Evolutionary conservation across 2,113 vertebrate genomes (phyloP).

Genomic region (Mustela lutreola): DNA sequence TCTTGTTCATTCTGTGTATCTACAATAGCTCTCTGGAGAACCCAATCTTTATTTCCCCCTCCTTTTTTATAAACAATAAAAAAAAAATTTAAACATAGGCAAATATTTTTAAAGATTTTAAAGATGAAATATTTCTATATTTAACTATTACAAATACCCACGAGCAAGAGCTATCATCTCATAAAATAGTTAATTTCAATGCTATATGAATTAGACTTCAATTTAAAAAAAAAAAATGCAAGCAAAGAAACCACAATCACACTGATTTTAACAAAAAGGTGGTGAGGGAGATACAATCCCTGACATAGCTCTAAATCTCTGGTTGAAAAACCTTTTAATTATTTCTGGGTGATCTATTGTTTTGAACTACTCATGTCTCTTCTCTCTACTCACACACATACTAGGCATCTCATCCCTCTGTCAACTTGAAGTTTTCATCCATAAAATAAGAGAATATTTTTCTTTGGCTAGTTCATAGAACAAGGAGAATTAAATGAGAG

Average conservation of each 20-base stretch:
- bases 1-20: background rate
- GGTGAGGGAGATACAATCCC: background rate
- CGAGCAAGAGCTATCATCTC: background rate
- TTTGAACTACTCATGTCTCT: background rate
- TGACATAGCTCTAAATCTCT: background rate
- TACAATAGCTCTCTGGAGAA: background rate
- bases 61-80: background rate
- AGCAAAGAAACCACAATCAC: background rate
- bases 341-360: background rate
- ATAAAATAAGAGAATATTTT: background rate
- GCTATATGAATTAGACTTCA: background rate
- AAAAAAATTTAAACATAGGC: background rate
- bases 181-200: background rate
- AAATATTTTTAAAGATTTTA: constrained; percentile 55
- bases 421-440: background rate
- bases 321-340: background rate
- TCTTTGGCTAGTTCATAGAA: background rate
- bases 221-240: background rate
- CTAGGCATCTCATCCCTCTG: background rate
- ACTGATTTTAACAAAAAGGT: background rate
- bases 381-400: background rate
- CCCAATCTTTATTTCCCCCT: background rate
- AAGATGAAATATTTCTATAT: constrained; percentile 9
- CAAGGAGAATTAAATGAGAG: background rate
- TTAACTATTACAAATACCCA: background rate